Evolutionary conservation across 2,888 invertebrate species (phyloP), one percentile per base, ranked within the genome.

Genomic region (Pemphredon lugubris): DNA sequence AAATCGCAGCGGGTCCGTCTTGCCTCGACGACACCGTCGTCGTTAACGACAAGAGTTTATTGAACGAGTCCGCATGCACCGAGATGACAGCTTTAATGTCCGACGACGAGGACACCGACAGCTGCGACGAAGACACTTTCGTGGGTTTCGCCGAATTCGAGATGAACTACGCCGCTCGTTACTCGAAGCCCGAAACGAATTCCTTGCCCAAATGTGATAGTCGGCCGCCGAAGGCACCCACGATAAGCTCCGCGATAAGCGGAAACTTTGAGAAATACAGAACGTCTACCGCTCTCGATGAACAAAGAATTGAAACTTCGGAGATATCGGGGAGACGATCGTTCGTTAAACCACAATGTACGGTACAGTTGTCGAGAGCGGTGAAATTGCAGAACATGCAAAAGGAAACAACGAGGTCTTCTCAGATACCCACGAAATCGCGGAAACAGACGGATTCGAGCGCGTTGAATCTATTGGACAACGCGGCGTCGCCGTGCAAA

Each of bases 401-500:
- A 2, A 77, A 65, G 7, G 73, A 67, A 14, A 34, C 21, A 1
- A 70, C 51, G 9, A n/a, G n/a, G n/a, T n/a, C n/a, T n/a, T 66
- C 47, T 1, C 72, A 71, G 37, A 50, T 55, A 18, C 63, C 72
- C 0, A 14, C 53, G 1, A 78, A 63, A n/a, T 42, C 45, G 16
- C 50, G 65, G 0, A 73, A 64, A 2, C 61, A 73, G 13, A 34
- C 53, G 0, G 53, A 61, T 1, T 44, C 64, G 1, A 77, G 70
- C 23, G 30, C 44, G 0, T 21, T 85, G 20, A 74, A 81, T 64
- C 74, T 90, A 0, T 44, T 90, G n/a, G 88, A 88, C 0, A 87
- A 88, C 42, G 88, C 85, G 0, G 73, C 85, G 0, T 89, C 89
- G 0, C 89, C 89, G 0, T 85, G 86, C 61, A 86, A 86, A 14